phyloP scores from a whole-genome alignment of 1,140 invertebrate genomes.

The Lordiphosa stackelbergi region DNA sequence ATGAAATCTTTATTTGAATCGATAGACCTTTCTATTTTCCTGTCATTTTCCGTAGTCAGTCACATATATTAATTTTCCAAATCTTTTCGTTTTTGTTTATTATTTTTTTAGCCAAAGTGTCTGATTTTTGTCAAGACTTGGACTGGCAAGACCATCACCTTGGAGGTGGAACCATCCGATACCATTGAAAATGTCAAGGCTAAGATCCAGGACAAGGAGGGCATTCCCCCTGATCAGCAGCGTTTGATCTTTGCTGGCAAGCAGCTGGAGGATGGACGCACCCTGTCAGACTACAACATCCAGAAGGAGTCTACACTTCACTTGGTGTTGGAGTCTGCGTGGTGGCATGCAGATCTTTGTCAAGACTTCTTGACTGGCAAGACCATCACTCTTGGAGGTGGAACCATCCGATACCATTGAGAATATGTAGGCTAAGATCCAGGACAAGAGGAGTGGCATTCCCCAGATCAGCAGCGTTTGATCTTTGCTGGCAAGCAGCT shows the following conservation, averaged over 20 bases:
- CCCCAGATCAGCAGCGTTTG: conserved; percentile 79
- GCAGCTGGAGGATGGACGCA: conserved; percentile 89
- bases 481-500: conserved; percentile 88
- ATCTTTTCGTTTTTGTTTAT: not conserved
- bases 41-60: no score
- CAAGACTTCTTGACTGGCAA: conserved; percentile 89
- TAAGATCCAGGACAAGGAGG: conserved; percentile 86
- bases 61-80: not conserved
- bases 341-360: conserved; percentile 76
- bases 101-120: conserved; percentile 79
- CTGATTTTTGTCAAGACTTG: conserved; percentile 87
- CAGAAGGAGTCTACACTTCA: conserved; percentile 90
- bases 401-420: conserved; percentile 32
- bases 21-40: no score
- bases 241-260: conserved; percentile 87
- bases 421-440: conserved; percentile 79
- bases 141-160: conserved; percentile 90
- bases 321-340: conserved; percentile 81
- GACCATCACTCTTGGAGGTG: conserved; percentile 31
- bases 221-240: conserved; percentile 86
- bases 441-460: conserved; percentile 80
- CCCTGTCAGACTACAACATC: conserved; percentile 88
- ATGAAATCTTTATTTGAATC: no score
- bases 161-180: conserved; percentile 88
- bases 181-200: conserved; percentile 89